phyloP scores from a whole-genome alignment of 2,113 vertebrate species.

The Camarhynchus parvulus region DNA sequence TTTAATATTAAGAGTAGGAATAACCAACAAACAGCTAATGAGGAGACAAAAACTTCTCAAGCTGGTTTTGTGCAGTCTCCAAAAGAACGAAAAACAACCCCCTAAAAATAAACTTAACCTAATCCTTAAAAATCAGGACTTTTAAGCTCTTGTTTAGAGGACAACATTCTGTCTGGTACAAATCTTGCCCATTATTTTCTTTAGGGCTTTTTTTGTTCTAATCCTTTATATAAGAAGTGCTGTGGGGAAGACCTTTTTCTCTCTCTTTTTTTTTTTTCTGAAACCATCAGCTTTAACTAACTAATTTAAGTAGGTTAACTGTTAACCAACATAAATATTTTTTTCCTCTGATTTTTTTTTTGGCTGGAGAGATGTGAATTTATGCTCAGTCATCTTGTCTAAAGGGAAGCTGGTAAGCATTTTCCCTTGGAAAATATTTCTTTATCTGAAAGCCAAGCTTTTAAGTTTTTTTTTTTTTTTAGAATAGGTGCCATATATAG shows the following conservation, averaged over 20 bases:
- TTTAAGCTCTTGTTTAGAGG: not conserved
- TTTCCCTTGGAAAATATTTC: not conserved
- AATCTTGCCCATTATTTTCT: not conserved
- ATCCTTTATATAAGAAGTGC: not conserved
- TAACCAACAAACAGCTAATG: not conserved
- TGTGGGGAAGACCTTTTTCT: not conserved
- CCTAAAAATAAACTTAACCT: not conserved
- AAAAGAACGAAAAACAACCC: not conserved
- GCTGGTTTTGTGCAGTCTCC: not conserved
- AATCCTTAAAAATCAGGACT: not conserved
- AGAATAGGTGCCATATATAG: not conserved
- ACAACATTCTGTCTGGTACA: not conserved
- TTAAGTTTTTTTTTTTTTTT: not conserved
- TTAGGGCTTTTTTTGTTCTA: not conserved
- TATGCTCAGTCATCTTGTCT: not conserved
- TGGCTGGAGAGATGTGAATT: not conserved
- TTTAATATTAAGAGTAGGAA: not conserved
- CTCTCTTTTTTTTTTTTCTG: not conserved
- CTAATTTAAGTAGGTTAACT: not conserved
- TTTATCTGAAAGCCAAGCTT: not conserved
- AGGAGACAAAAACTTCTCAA: not conserved
- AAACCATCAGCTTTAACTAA: not conserved
- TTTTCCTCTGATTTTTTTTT: not conserved
- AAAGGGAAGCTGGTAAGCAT: not conserved
- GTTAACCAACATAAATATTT: not conserved